A percentile compares a stretch with the other conserved stretches of the same genome.
phyloP scores from a whole-genome alignment of 53 echinoderm and acorn worm genomes.

The Antedon mediterranea region DNA sequence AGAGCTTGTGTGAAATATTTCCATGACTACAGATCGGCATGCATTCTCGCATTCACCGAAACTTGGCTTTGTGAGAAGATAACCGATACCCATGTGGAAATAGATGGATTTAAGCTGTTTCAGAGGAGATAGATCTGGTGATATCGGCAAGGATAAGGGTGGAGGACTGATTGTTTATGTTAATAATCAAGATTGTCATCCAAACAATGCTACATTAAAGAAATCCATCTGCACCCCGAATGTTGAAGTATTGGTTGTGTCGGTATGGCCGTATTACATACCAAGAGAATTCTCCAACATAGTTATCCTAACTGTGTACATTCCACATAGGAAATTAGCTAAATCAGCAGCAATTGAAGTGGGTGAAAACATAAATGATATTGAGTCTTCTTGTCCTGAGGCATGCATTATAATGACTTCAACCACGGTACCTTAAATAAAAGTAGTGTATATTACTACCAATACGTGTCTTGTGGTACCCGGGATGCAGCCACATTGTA shows the following conservation, averaged over 20 bases:
- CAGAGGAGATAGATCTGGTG: too few relatives aligned
- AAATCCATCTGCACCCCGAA: not conserved
- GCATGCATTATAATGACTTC: conserved; percentile 6
- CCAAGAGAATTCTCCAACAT: too few relatives aligned
- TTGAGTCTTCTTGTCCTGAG: conserved; percentile 3
- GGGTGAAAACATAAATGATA: not conserved
- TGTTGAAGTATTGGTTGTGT: conserved; percentile 7
- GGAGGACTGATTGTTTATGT: too few relatives aligned
- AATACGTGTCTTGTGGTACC: conserved; percentile 2
- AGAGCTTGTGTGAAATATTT: conserved; percentile 11
- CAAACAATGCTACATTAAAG: conserved; percentile 10
- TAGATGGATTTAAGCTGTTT: too few relatives aligned
- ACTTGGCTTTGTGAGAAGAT: too few relatives aligned
- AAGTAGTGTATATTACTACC: not conserved
- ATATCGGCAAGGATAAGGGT: too few relatives aligned
- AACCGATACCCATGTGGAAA: too few relatives aligned
- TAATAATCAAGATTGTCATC: conserved; percentile 7
- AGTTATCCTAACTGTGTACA: not conserved
- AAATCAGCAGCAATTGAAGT: not conserved
- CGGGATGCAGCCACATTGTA: not conserved
- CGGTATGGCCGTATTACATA: conserved; percentile 2
- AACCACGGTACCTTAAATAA: conserved; percentile 7
- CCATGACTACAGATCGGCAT: not conserved
- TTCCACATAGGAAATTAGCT: conserved; percentile 2
- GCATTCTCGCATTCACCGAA: too few relatives aligned